A percentile compares a stretch with the other conserved stretches of the same genome.
These are phyloP conservation scores for Holcopasites calliopsidis DNA, from an alignment of 1,140 invertebrate genomes.

Conservation along the genomic window DNA sequence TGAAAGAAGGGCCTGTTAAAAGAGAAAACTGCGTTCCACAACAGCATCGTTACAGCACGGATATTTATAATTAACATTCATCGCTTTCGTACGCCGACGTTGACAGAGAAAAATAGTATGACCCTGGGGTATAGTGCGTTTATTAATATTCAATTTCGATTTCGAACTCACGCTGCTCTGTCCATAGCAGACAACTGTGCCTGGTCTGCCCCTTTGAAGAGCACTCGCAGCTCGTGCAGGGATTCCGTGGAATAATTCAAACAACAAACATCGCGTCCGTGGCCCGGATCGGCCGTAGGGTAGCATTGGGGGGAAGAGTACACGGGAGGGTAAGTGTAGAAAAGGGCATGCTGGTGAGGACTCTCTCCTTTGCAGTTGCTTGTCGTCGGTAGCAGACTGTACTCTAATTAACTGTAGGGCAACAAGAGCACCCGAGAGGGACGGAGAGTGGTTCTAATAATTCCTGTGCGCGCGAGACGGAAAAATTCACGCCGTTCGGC, in stretches of 20 bases:
- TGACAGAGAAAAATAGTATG: no score
- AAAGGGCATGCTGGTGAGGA: slow-evolving; percentile 44
- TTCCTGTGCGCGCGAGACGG: slow-evolving; percentile 37
- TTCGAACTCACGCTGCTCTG: no score
- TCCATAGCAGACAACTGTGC: background rate
- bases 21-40: no score
- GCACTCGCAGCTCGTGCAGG: slow-evolving; percentile 22
- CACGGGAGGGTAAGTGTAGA: slow-evolving; percentile 27
- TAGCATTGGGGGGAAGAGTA: background rate
- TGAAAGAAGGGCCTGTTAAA: background rate
- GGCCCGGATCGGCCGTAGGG: slow-evolving; percentile 56
- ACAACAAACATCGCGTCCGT: slow-evolving; percentile 67
- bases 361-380: slow-evolving; percentile 70
- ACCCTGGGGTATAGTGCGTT: no score
- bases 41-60: no score
- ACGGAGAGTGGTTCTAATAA: slow-evolving; percentile 71
- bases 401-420: slow-evolving; percentile 72
- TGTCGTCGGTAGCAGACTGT: slow-evolving; percentile 73
- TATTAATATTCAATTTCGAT: no score
- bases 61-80: no score
- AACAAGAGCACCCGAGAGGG: slow-evolving; percentile 67
- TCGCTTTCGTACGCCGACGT: no score
- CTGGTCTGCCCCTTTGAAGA: slow-evolving; percentile 22
- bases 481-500: background rate
- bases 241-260: slow-evolving; percentile 68